These are phyloP conservation scores for Charanyca ferruginea DNA, from an alignment of 2,888 invertebrate genomes.

Conservation along the genomic window DNA sequence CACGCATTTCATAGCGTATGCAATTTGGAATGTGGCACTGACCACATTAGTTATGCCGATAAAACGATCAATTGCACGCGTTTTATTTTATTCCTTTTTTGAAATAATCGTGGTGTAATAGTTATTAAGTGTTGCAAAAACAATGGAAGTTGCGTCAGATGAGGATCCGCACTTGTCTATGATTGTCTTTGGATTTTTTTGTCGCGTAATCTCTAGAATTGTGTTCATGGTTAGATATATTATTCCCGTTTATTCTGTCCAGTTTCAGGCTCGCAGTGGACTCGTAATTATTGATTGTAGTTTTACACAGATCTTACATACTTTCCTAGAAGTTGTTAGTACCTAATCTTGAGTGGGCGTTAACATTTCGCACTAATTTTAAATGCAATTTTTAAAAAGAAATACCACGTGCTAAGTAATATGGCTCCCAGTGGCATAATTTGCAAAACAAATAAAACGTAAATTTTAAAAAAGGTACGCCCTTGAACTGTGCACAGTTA, in stretches of 20 bases:
- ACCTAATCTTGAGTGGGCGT: neutral
- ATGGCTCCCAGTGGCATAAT: constrained; percentile 43
- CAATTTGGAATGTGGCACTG: constrained; percentile 60
- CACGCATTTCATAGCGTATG: constrained; percentile 38
- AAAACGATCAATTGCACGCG: constrained; percentile 43
- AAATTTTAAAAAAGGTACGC: constrained; percentile 51
- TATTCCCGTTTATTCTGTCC: no score
- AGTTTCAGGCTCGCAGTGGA: no score
- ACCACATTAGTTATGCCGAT: constrained; percentile 53
- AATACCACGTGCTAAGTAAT: constrained; percentile 36
- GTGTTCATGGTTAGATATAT: no score
- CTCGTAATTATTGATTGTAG: neutral
- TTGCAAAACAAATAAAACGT: constrained; percentile 57
- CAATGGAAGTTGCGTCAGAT: constrained; percentile 45
- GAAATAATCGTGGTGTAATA: constrained; percentile 41
- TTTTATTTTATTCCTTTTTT: constrained; percentile 24
- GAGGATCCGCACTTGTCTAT: neutral
- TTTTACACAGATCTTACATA: neutral
- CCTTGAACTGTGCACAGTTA: constrained; percentile 49
- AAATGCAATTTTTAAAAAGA: neutral
- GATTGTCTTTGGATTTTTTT: neutral
- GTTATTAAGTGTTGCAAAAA: constrained; percentile 29
- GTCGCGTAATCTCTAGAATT: neutral
- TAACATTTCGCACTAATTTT: constrained; percentile 1
- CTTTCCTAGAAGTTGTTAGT: neutral